Base-by-base conservation (phyloP, 2,888 invertebrate genomes). In the Ichneumon xanthorius region DNA sequence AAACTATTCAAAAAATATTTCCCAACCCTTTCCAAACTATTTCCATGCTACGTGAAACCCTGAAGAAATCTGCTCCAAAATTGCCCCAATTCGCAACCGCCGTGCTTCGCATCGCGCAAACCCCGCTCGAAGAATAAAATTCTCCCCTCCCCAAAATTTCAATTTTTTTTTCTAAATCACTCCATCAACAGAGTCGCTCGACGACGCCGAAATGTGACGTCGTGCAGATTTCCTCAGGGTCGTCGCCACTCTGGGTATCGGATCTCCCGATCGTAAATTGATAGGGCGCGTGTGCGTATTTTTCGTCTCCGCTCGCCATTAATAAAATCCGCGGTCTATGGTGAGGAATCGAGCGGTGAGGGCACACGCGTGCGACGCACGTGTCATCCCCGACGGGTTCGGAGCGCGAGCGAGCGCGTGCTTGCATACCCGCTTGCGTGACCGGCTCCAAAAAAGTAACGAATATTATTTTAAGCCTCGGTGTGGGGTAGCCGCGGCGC, bases 391-490 rank as follows among this genome's bases (percentile, higher is more conserved):
- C 73, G 80, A 75, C 67, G 84, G 82, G 86, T 77, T 67, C 82
- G 73, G 75, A 68, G 14, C 79, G 65, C 22, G 67, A 3, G 26
- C 26, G 71, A 5, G 89, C 88, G 87, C 88, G 80, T 61, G 72
- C 50, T 65, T 58, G 72, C 73, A 73, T 80, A 71, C 65, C 50
- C 67, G 85, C 71, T 85, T 72, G 67, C 67, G 79, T 80, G 80
- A 67, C 65, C 84, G 71, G 86, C 30, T 63, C 87, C 88, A 90
- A 92, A 92, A 92, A 92, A 91, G 89, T 86, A 87, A 88, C 83
- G 91, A 92, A 92, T 92, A 93, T 93, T 93, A 94, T 93, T 93
- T 94, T 93, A 92, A 93, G 92, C 90, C 93, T 92, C 93, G 88
- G 92, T 92, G 92, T 93, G 93, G 93, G 93, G 93, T 92, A 92